Evolutionary conservation across 2,888 invertebrate species (phyloP).

Genomic region (Thalpophila matura): DNA sequence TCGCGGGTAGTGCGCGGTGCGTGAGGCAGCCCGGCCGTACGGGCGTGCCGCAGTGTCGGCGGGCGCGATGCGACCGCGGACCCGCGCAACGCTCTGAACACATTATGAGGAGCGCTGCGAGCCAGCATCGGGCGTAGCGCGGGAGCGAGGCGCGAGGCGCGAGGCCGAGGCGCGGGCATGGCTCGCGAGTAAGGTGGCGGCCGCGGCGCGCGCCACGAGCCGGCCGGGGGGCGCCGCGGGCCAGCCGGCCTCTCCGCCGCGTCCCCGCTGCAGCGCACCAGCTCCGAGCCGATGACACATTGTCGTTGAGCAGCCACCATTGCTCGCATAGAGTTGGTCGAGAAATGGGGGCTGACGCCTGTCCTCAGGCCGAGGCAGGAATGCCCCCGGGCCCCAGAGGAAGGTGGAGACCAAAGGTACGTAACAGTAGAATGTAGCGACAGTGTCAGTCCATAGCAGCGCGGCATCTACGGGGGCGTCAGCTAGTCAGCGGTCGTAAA

Average conservation of each 20-base stretch:
- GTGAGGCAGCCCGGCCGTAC: constrained; percentile 71
- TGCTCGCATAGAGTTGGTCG: constrained; percentile 99
- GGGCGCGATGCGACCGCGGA: constrained; percentile 70
- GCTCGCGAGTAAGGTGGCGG: constrained; percentile 69
- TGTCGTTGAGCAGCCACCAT: constrained; percentile 95
- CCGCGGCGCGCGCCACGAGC: constrained; percentile 72
- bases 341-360: constrained; percentile 99
- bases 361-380: constrained; percentile 99
- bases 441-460: constrained; percentile 31
- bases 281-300: constrained; percentile 88
- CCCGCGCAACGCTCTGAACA: constrained; percentile 66
- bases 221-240: constrained; percentile 87
- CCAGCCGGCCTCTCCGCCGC: constrained; percentile 83
- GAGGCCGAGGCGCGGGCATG: constrained; percentile 74
- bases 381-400: constrained; percentile 95
- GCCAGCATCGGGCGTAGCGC: constrained; percentile 64
- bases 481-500: constrained; percentile 69
- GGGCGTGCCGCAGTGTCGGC: constrained; percentile 68
- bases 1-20: constrained; percentile 68
- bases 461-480: constrained; percentile 60
- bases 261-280: constrained; percentile 78
- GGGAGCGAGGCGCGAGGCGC: constrained; percentile 59
- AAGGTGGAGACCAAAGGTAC: constrained; percentile 94
- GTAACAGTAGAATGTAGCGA: constrained; percentile 65
- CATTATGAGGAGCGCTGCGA: constrained; percentile 61